These are phyloP conservation scores for Sarcophaga rosellei DNA, from an alignment of 2,888 invertebrate genomes.

Conservation along the genomic window DNA sequence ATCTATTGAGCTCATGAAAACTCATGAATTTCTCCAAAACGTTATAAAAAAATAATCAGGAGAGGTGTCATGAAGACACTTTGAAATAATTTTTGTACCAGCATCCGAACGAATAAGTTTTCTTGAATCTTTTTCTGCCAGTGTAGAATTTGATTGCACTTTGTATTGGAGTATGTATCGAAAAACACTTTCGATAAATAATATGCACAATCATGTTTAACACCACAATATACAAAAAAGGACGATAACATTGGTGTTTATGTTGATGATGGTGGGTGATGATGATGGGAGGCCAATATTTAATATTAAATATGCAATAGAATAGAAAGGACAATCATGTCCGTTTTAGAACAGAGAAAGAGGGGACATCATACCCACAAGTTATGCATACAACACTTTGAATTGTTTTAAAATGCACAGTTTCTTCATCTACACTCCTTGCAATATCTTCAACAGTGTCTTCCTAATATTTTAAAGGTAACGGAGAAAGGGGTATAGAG, in stretches of 20 bases:
- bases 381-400: conserved; percentile 44
- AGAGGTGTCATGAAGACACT: too few relatives aligned
- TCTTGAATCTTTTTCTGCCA: background rate
- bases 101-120: too few relatives aligned
- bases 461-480: too few relatives aligned
- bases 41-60: background rate
- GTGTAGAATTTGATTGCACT: conserved; percentile 9
- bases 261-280: conserved; percentile 8
- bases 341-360: background rate
- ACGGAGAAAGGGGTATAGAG: background rate
- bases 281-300: conserved; percentile 42
- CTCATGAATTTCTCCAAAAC: too few relatives aligned
- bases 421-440: background rate
- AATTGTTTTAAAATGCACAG: conserved; percentile 24
- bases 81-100: background rate
- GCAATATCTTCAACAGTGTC: background rate
- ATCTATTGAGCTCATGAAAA: too few relatives aligned
- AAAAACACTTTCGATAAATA: conserved; percentile 69
- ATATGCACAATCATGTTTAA: conserved; percentile 71
- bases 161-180: conserved; percentile 25
- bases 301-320: conserved; percentile 51
- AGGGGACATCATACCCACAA: background rate
- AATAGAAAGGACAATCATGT: conserved; percentile 16
- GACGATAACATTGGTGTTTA: conserved; percentile 19
- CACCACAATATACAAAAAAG: conserved; percentile 52